Evolutionary conservation across 2,797 vertebrate genomes (phyloP).

Genomic region (Bucorvus abyssinicus): DNA sequence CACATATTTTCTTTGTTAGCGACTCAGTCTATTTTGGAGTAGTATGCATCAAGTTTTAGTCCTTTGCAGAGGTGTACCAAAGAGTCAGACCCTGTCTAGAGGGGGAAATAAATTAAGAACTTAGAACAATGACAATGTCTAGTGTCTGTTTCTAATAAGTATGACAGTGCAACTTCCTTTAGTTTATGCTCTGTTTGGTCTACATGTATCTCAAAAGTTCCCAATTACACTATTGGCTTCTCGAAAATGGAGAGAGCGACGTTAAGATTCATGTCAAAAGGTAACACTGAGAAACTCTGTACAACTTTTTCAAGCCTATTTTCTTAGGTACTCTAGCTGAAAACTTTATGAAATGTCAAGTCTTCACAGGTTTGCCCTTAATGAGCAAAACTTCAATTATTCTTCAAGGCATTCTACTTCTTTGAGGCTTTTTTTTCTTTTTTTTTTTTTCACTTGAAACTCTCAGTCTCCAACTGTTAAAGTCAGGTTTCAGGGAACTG

Average conservation of each 20-base stretch:
- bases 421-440: neutral
- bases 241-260: neutral
- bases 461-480: neutral
- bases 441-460: neutral
- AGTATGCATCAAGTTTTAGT: neutral
- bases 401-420: slow-evolving; percentile 49
- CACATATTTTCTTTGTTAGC: neutral
- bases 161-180: neutral
- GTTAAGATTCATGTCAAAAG: neutral
- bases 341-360: slow-evolving; percentile 36
- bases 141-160: neutral
- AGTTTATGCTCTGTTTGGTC: neutral
- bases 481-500: slow-evolving; percentile 7
- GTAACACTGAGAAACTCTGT: neutral
- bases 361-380: slow-evolving; percentile 34
- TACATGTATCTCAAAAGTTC: neutral
- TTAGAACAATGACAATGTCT: neutral
- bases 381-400: slow-evolving; percentile 56
- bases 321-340: slow-evolving; percentile 2
- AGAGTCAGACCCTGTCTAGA: neutral
- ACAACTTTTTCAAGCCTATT: slow-evolving; percentile 4
- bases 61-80: neutral
- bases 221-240: neutral
- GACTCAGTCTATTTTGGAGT: neutral
- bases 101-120: neutral